phyloP scores from a whole-genome alignment of 1,140 invertebrate genomes.

The Drosophila sturtevanti region DNA sequence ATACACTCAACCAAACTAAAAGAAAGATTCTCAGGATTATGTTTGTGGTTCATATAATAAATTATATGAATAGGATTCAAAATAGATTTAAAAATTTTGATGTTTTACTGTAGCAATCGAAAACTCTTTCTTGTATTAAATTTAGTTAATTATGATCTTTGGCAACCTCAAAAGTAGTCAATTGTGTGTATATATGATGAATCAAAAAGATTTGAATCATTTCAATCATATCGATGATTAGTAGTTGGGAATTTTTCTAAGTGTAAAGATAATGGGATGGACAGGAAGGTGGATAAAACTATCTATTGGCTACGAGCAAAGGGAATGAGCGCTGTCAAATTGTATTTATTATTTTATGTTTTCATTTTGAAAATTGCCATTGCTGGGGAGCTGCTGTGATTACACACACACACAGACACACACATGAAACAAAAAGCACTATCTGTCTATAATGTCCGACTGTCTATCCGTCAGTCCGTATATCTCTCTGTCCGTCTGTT shows the following conservation, averaged over 20 bases:
- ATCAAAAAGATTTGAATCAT: no score
- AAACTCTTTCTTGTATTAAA: no score
- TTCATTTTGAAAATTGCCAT: slow-evolving; percentile 79
- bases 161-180: no score
- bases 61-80: no score
- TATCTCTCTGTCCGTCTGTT: not conserved
- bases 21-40: no score
- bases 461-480: slow-evolving; percentile 33
- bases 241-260: not conserved
- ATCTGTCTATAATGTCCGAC: slow-evolving; percentile 67
- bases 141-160: no score
- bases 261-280: not conserved
- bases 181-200: no score
- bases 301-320: slow-evolving; percentile 46
- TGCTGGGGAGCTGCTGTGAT: slow-evolving; percentile 56
- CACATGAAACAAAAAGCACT: slow-evolving; percentile 70
- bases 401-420: no score
- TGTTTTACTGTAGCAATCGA: no score
- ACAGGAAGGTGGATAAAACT: slow-evolving; percentile 27
- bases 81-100: no score
- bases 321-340: slow-evolving; percentile 63
- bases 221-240: no score
- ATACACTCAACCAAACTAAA: slow-evolving; percentile 8
- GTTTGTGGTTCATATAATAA: no score
- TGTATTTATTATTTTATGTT: slow-evolving; percentile 81